These are phyloP conservation scores for Apotomis turbidana DNA, from an alignment of 2,888 invertebrate genomes.

Conservation along the genomic window DNA sequence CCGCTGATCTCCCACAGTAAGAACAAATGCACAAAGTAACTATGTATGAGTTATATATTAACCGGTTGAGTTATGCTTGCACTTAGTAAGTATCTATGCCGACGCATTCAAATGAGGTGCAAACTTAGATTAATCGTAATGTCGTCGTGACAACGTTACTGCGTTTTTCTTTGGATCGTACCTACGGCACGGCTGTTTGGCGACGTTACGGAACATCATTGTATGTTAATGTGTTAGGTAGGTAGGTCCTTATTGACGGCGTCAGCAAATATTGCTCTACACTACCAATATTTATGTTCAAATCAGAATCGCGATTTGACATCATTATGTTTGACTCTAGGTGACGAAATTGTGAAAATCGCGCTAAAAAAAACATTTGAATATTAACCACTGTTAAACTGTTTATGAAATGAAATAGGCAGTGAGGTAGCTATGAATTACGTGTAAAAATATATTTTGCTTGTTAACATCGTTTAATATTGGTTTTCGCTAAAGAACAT, in stretches of 20 bases:
- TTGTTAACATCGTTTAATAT: neutral
- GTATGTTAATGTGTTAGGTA: neutral
- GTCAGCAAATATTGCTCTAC: neutral
- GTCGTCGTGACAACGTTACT: neutral
- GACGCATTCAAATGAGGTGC: neutral
- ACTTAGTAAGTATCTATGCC: neutral
- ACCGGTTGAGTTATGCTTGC: neutral
- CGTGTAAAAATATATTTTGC: neutral
- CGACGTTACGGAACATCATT: neutral
- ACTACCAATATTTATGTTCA: neutral
- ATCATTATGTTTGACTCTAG: neutral
- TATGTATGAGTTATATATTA: neutral
- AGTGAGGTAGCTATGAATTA: neutral
- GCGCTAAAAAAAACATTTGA: no score
- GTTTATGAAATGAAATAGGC: no score
- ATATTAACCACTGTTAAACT: no score
- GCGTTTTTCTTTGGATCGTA: neutral
- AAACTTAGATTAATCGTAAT: no score
- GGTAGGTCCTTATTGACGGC: neutral
- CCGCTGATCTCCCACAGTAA: neutral
- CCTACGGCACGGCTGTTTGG: neutral
- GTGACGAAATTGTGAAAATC: no score
- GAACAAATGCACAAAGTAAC: neutral
- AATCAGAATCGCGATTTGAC: neutral
- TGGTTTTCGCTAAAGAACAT: slow-evolving; percentile 14